Percentiles rank a stretch among this genome's conserved stretches.
These are phyloP conservation scores for Erpornis zantholeuca DNA, from an alignment of 2,113 vertebrate species.

Conservation along the genomic window DNA sequence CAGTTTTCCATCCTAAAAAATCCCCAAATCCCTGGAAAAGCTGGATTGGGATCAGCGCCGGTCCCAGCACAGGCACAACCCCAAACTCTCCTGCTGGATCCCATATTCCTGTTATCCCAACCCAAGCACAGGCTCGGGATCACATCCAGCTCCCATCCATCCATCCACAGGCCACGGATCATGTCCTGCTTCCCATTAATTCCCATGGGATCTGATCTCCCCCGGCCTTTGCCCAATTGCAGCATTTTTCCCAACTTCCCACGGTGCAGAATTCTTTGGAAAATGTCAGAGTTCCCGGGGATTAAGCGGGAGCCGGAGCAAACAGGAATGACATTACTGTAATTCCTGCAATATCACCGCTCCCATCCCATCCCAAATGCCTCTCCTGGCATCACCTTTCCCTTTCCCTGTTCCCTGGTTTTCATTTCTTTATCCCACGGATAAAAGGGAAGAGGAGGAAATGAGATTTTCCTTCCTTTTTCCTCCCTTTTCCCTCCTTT, in stretches of 20 bases:
- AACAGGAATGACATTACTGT: conserved; percentile 72
- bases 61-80: neutral
- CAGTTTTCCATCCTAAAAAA: neutral
- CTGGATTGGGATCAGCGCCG: neutral
- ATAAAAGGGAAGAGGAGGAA: neutral
- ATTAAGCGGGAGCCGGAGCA: conserved; percentile 58
- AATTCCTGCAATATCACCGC: conserved; percentile 55
- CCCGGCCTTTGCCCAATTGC: conserved; percentile 39
- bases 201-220: neutral
- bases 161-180: rapidly evolving
- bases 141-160: too few species aligned
- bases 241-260: conserved; percentile 52
- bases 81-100: neutral
- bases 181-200: neutral
- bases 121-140: rapidly evolving
- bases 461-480: neutral
- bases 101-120: neutral
- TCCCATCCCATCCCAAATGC: neutral
- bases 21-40: neutral
- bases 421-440: neutral
- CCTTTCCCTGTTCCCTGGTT: neutral
- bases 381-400: neutral
- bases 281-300: conserved; percentile 72
- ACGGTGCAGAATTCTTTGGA: conserved; percentile 57
- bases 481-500: too few species aligned